These are phyloP conservation scores for Monopis laevigella DNA, from an alignment of 2,888 invertebrate genomes.

Conservation along the genomic window DNA sequence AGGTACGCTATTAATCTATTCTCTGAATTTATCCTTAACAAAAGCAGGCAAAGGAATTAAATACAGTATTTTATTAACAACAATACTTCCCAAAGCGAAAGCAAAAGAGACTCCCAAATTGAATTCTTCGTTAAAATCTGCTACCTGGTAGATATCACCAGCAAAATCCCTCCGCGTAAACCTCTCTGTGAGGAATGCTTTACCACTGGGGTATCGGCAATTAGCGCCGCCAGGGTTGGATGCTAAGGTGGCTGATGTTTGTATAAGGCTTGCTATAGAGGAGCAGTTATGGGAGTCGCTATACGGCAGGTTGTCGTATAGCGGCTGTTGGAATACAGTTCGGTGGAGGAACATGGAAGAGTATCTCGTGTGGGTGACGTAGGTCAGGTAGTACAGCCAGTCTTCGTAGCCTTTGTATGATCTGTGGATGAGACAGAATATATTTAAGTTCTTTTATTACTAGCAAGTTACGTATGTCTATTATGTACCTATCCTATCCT, in stretches of 20 bases:
- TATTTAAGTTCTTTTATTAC: too few relatives aligned
- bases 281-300: conserved; percentile 65
- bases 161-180: conserved; percentile 68
- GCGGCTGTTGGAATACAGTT: conserved; percentile 71
- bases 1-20: conserved; percentile 37
- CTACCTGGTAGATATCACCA: conserved; percentile 63
- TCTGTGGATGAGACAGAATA: too few relatives aligned
- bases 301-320: conserved; percentile 63
- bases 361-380: conserved; percentile 82
- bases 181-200: conserved; percentile 75
- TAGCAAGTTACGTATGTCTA: too few relatives aligned
- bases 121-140: conserved; percentile 74
- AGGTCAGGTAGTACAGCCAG: conserved; percentile 83
- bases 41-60: conserved; percentile 85
- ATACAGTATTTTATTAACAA: conserved; percentile 87
- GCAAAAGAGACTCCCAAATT: conserved; percentile 86
- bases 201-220: conserved; percentile 76
- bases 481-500: too few relatives aligned
- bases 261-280: conserved; percentile 48
- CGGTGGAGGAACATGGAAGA: conserved; percentile 79
- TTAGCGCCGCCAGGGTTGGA: conserved; percentile 69
- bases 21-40: conserved; percentile 88
- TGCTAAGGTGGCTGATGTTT: conserved; percentile 56
- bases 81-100: conserved; percentile 81
- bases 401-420: conserved; percentile 82